A percentile compares a stretch with the other conserved stretches of the same genome.
Evolutionary conservation across 1,140 invertebrate species (phyloP).

Genomic region (Oedothorax gibbosus): DNA sequence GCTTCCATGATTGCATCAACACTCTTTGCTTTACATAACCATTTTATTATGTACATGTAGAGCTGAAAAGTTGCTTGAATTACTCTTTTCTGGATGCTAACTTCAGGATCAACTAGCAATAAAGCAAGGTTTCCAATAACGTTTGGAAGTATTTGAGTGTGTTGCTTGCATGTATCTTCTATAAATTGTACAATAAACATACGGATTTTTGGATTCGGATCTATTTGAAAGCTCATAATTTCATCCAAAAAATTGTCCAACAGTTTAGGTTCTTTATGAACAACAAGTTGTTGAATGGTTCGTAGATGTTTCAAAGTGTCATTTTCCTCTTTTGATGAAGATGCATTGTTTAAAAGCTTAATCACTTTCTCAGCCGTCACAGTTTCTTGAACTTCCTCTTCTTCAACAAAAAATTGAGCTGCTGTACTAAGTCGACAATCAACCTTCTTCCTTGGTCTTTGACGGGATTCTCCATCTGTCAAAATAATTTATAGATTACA

Average conservation of each 20-base stretch:
- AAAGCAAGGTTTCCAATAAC: slow-evolving; percentile 82
- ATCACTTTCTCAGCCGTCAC: slow-evolving; percentile 71
- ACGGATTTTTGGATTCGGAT: slow-evolving; percentile 86
- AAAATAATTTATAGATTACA: background rate
- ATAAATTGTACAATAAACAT: slow-evolving; percentile 93
- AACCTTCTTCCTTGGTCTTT: slow-evolving; percentile 25
- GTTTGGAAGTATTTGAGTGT: slow-evolving; percentile 84
- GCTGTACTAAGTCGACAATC: slow-evolving; percentile 65
- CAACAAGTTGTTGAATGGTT: slow-evolving; percentile 88
- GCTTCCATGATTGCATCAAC: slow-evolving; percentile 80
- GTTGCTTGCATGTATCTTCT: slow-evolving; percentile 92
- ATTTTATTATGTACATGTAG: slow-evolving; percentile 80
- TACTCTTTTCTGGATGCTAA: slow-evolving; percentile 91
- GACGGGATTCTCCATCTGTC: slow-evolving; percentile 4
- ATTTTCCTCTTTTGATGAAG: slow-evolving; percentile 74
- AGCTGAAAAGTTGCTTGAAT: slow-evolving; percentile 89
- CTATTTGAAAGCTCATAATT: slow-evolving; percentile 87
- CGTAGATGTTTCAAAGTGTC: slow-evolving; percentile 76
- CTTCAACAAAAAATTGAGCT: slow-evolving; percentile 70
- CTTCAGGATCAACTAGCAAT: slow-evolving; percentile 81
- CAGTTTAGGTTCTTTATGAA: slow-evolving; percentile 84
- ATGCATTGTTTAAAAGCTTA: slow-evolving; percentile 83
- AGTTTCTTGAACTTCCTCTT: slow-evolving; percentile 64
- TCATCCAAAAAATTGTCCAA: slow-evolving; percentile 90
- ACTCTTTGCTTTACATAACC: slow-evolving; percentile 45